These are phyloP conservation scores for Schizaphis graminum DNA, from an alignment of 2,888 invertebrate species.

Conservation along the genomic window DNA sequence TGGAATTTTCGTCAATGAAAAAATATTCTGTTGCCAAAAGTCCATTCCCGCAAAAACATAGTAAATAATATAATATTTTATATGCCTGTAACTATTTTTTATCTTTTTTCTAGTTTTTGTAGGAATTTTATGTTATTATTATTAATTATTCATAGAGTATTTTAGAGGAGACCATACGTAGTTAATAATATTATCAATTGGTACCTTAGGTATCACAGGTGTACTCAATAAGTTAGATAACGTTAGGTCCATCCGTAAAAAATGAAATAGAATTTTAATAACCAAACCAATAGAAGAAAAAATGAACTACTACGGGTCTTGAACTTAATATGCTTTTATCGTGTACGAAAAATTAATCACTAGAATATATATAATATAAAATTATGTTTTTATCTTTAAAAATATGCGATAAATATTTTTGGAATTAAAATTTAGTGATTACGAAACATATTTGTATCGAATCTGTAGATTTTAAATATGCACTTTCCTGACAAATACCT, in stretches of 20 bases:
- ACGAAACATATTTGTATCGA: constrained; percentile 1
- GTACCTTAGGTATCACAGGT: neutral
- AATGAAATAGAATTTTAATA: too few relatives aligned
- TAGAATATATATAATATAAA: neutral
- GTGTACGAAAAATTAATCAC: neutral
- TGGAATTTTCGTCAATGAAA: neutral
- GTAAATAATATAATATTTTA: neutral
- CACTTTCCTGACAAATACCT: neutral
- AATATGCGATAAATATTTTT: neutral
- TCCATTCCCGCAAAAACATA: neutral
- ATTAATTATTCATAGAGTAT: neutral
- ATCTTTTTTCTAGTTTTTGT: neutral
- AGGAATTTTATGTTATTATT: neutral
- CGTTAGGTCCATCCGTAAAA: neutral
- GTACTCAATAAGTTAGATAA: neutral
- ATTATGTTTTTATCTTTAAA: neutral
- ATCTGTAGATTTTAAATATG: neutral
- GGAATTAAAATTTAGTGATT: neutral
- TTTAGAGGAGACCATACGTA: neutral
- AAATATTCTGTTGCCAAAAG: neutral
- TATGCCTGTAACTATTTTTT: neutral
- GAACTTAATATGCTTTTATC: neutral
- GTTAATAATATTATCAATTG: neutral
- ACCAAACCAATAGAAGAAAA: neutral
- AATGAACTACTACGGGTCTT: neutral